phyloP scores from a whole-genome alignment of 2,888 invertebrate genomes.

The Cremastobaeus sp. region DNA sequence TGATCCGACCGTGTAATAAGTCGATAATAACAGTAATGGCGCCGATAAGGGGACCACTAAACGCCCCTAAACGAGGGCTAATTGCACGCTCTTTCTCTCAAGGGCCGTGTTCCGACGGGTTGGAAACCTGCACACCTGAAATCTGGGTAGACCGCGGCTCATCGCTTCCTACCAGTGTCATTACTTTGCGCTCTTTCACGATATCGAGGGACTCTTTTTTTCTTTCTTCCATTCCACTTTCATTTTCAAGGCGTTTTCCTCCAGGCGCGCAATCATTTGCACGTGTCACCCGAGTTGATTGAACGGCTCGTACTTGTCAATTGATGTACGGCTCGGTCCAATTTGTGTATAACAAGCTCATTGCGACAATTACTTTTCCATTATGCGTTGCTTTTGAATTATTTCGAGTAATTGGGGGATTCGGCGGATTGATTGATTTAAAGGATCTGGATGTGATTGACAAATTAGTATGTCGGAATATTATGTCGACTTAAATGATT shows the following conservation, averaged over 20 bases:
- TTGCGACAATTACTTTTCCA: conserved; percentile 49
- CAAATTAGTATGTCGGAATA: no score
- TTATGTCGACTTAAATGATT: no score
- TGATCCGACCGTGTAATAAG: conserved; percentile 72
- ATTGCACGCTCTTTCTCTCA: conserved; percentile 69
- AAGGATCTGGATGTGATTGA: conserved; percentile 1
- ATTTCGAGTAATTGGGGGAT: conserved; percentile 37
- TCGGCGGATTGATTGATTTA: conserved; percentile 35
- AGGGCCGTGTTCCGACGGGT: conserved; percentile 18
- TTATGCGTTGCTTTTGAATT: conserved; percentile 35
- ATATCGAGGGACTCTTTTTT: conserved; percentile 61
- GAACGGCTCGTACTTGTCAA: conserved; percentile 50
- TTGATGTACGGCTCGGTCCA: conserved; percentile 25
- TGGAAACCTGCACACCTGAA: conserved; percentile 31
- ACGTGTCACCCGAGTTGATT: conserved; percentile 49
- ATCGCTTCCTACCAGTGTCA: conserved; percentile 65
- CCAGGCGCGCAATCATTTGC: conserved; percentile 35
- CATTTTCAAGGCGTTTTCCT: conserved; percentile 22
- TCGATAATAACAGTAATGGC: conserved; percentile 77
- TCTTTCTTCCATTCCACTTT: conserved; percentile 6
- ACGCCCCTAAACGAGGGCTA: conserved; percentile 77
- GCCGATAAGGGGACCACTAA: conserved; percentile 75
- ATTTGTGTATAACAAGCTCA: conserved; percentile 45
- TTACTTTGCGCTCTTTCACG: conserved; percentile 70
- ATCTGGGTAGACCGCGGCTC: conserved; percentile 64